phyloP scores from a whole-genome alignment of 2,113 vertebrate genomes.

The Cathartes aura region DNA sequence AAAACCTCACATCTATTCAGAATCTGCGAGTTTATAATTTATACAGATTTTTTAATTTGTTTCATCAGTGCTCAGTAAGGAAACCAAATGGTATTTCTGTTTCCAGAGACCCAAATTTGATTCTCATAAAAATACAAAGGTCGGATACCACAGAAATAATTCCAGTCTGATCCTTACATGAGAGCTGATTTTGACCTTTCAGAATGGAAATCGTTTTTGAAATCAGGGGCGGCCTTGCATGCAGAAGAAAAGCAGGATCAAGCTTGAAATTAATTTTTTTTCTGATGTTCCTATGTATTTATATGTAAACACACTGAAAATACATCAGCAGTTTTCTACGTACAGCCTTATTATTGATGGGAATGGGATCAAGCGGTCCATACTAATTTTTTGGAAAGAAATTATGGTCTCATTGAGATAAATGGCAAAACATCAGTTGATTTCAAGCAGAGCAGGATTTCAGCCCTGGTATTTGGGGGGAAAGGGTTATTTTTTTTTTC shows the following conservation, averaged over 20 bases:
- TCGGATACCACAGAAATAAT: not conserved
- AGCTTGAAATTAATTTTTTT: not conserved
- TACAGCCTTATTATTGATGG: slow-evolving; percentile 8
- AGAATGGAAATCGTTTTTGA: not conserved
- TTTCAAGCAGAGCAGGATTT: slow-evolving; percentile 3
- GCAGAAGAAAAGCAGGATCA: not conserved
- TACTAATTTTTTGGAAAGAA: not conserved
- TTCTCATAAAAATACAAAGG: not conserved
- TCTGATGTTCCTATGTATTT: slow-evolving; percentile 13
- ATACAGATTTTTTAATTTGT: not conserved
- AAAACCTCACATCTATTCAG: not conserved
- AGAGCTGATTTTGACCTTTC: slow-evolving; percentile 20
- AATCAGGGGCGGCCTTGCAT: not conserved
- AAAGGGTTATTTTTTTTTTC: not conserved
- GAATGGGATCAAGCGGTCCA: slow-evolving; percentile 34
- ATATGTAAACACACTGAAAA: slow-evolving; percentile 41
- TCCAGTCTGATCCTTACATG: not conserved
- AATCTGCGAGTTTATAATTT: not conserved
- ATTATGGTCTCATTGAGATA: not conserved
- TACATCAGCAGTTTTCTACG: not conserved
- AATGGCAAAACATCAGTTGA: slow-evolving; percentile 59
- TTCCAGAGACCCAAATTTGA: not conserved
- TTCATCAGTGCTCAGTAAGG: not conserved
- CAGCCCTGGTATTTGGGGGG: not conserved
- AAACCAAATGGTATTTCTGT: not conserved